Evolutionary conservation across 1,140 invertebrate species (phyloP), one percentile per base, ranked within the genome.

Genomic region (Brachionus sp.): DNA sequence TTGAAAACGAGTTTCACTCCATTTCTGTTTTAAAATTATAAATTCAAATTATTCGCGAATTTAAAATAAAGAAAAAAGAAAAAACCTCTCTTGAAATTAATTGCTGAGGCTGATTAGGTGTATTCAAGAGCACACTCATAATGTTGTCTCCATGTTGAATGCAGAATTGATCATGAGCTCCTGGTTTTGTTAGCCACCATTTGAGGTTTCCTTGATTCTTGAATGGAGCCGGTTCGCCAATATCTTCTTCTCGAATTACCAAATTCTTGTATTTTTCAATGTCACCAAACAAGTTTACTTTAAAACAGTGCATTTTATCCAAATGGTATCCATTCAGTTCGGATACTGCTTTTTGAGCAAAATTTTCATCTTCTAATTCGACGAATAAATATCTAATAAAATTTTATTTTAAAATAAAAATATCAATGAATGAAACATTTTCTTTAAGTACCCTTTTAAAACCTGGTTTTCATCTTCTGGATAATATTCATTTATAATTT

Each of bases 241-340:
- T 97, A 3, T 94, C 93, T 85, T 94, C 92, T 95, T 96, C 98
- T 33, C 96, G 92, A 85, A 96, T 93, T 10, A 95, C 93, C 84
- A 98, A 95, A 84, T 94, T 92, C 85, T 94, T 93, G 91, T 94
- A 97, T 86, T 94, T 94, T 84, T 95, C 93, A 90, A 98, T 97
- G 88, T 99, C 96, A 3, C 94, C 95, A 86, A 99, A 97, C 7
- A 97, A 90, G 89, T 98, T 98, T 1, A 98, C 94, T 86, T 93
- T 91, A 89, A 99, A 97, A 10, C 94, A 97, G 86, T 98, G 96
- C 70, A 93, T 92, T 87, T 98, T 98, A 89, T 99, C 97, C 85
- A 99, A 91, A 88, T 96, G 96, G 89, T 96, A 94, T 86, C 96
- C 95, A 89, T 99, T 95, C 23, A 93, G 92, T 35, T 92, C 90